Evolutionary conservation across 1,140 invertebrate genomes (phyloP), one percentile per base, ranked within the genome.

Genomic region (Drosophila pandora): DNA sequence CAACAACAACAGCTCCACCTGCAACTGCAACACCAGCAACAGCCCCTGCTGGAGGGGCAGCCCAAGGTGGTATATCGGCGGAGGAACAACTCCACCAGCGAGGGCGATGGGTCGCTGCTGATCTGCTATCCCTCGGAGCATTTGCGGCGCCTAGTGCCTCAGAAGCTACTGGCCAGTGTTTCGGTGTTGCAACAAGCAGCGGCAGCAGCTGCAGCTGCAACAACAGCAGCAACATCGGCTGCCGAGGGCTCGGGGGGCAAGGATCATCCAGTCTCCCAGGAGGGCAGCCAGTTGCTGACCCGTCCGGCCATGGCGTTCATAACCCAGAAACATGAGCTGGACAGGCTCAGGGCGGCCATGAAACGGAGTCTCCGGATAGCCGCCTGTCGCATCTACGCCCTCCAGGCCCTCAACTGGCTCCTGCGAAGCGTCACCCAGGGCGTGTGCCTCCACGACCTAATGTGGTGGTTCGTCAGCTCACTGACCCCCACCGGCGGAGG

Each of bases 381-480:
- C 6, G 95, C 96, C 1, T 97, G 96, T 88, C 93, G 97, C 67
- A 95, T 97, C 7, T 97, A 97, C 90, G 97, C 96, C 1, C 81
- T 93, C 21, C 84, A 98, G 94, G 97, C 97, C 0, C 93, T 99
- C 53, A 98, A 99, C 91, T 99, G 98, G 98, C 91, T 99, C 4
- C 93, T 99, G 2, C 94, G 97, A 68, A 97, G 95, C 63, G 97
- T 99, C 2, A 98, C 97, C 0, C 97, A 98, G 91, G 95, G 97
- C 5, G 95, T 95, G 6, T 97, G 96, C 90, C 93, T 99, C 7
- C 98, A 99, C 87, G 98, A 99, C 92, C 93, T 99, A 0, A 94
- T 99, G 65, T 99, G 98, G 98, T 98, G 97, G 96, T 98, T 99
- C 83, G 96, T 97, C 2, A 94, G 94, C n/a, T 94, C 94, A 2